phyloP scores from a whole-genome alignment of 2,888 invertebrate species.

The Embidobia sp. region DNA sequence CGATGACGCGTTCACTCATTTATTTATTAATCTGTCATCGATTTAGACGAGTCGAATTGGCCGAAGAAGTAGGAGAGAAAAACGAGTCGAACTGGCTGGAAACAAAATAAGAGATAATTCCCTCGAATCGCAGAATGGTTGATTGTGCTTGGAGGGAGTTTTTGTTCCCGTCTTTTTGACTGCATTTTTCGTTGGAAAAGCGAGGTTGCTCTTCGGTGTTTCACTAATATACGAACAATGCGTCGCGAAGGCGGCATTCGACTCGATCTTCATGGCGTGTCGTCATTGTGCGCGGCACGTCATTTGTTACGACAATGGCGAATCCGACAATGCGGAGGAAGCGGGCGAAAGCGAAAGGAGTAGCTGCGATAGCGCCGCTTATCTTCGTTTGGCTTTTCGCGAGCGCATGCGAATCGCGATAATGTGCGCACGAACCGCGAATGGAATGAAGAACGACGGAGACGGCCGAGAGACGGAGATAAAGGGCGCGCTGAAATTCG shows the following conservation, averaged over 20 bases:
- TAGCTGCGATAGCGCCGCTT: slow-evolving; percentile 51
- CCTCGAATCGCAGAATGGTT: slow-evolving; percentile 6
- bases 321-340: slow-evolving; percentile 62
- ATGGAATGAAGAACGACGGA: neutral
- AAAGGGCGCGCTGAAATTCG: too few relatives aligned
- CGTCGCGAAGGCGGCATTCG: slow-evolving; percentile 43
- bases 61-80: too few relatives aligned
- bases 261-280: slow-evolving; percentile 58
- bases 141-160: slow-evolving; percentile 9
- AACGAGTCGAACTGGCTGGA: too few relatives aligned
- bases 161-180: slow-evolving; percentile 7
- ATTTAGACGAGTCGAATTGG: too few relatives aligned
- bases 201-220: slow-evolving; percentile 52
- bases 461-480: too few relatives aligned
- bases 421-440: slow-evolving; percentile 4
- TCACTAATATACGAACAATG: slow-evolving; percentile 57
- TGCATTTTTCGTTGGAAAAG: slow-evolving; percentile 28
- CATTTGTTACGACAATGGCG: slow-evolving; percentile 62
- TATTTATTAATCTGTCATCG: too few relatives aligned
- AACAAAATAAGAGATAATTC: slow-evolving; percentile 25
- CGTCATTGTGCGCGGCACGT: slow-evolving; percentile 61
- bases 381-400: slow-evolving; percentile 58
- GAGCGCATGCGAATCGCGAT: slow-evolving; percentile 39
- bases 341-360: slow-evolving; percentile 56
- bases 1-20: too few relatives aligned